Conservation (phyloP, 2,797 vertebrate species). For the Helicolenus hilgendorfi region DNA sequence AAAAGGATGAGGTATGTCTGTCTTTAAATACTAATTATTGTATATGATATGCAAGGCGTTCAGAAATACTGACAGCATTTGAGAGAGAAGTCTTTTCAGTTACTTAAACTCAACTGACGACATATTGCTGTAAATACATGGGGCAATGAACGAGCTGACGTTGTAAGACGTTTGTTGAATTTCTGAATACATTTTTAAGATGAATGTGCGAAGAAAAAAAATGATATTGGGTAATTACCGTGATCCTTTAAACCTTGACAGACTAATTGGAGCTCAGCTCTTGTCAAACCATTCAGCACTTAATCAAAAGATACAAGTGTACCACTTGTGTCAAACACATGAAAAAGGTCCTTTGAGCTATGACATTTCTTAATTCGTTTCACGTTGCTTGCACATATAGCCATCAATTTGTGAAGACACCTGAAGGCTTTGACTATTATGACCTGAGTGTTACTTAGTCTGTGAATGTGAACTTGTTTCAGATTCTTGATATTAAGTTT, state of each 20-base stretch:
- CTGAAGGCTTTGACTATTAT: neutral
- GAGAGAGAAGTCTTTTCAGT: neutral
- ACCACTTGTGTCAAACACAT: neutral
- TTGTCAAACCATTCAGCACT: slow-evolving; percentile 15
- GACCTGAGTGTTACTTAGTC: neutral
- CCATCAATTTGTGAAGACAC: neutral
- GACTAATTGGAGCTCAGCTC: slow-evolving; percentile 9
- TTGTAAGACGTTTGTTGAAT: neutral
- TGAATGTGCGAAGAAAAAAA: slow-evolving; percentile 11
- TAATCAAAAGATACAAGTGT: slow-evolving; percentile 25
- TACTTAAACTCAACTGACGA: neutral
- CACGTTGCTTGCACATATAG: neutral
- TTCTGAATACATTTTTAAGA: slow-evolving; percentile 10
- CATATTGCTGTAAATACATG: neutral
- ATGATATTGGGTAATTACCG: slow-evolving; percentile 3
- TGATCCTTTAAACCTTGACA: slow-evolving; percentile 24
- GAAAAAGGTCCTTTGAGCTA: neutral
- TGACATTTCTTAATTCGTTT: neutral
- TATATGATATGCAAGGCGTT: neutral
- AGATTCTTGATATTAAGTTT: neutral
- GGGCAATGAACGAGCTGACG: neutral
- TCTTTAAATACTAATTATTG: neutral
- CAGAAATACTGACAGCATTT: neutral
- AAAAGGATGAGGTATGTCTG: neutral
- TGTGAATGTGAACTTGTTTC: neutral